Evolutionary conservation across 92 coral and sea anemone genomes (phyloP).

Genomic region (Palythoa grandiflora): DNA sequence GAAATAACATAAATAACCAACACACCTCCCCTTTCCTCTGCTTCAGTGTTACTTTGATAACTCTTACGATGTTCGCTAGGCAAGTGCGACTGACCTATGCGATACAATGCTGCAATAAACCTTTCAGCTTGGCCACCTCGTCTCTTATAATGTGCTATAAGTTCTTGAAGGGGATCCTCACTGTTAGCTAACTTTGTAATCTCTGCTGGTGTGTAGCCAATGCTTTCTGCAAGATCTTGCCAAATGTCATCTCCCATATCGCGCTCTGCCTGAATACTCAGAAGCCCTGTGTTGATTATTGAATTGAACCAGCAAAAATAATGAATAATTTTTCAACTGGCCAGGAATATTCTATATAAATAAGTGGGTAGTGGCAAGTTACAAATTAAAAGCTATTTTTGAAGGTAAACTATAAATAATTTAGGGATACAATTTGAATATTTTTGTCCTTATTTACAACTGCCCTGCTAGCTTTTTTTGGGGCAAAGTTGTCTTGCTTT

Average conservation of each 20-base stretch:
- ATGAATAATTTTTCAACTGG: not conserved
- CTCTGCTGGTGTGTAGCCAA: constrained; percentile 91
- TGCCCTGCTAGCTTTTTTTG: no score
- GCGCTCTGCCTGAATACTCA: constrained; percentile 86
- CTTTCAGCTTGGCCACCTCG: constrained; percentile 92
- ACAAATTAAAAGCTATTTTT: no score
- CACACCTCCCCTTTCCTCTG: constrained; percentile 35
- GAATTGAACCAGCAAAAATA: not conserved
- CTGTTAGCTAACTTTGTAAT: constrained; percentile 69
- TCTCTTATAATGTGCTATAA: constrained; percentile 86
- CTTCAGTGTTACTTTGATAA: constrained; percentile 11
- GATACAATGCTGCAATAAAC: constrained; percentile 90
- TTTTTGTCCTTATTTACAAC: no score
- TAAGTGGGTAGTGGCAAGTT: no score
- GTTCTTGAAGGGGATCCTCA: constrained; percentile 79
- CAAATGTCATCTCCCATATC: constrained; percentile 98
- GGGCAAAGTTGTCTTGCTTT: no score
- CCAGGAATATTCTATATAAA: not conserved
- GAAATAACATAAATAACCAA: not conserved
- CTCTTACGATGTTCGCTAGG: not conserved
- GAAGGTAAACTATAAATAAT: no score
- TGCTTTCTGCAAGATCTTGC: constrained; percentile 87
- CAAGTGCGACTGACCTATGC: constrained; percentile 66
- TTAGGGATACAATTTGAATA: no score
- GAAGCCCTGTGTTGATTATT: constrained; percentile 52